These are phyloP conservation scores for Sclerurus mexicanus DNA, from an alignment of 2,113 vertebrate genomes.

Conservation along the genomic window DNA sequence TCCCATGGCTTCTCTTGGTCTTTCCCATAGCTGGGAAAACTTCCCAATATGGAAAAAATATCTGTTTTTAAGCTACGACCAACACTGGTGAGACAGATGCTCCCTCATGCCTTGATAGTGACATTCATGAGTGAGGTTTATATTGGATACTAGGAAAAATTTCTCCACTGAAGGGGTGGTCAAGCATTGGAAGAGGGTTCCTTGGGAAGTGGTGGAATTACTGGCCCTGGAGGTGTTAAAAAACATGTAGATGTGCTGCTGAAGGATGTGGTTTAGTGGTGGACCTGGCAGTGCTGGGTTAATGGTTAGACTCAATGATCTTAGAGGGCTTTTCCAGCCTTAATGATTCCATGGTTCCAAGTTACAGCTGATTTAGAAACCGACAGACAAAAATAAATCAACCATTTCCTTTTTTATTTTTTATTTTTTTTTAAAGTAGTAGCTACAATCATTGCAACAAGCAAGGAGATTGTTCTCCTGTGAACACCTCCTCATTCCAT, in stretches of 20 bases:
- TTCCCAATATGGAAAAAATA: fast-evolving
- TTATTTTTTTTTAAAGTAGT: background rate
- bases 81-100: background rate
- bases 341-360: background rate
- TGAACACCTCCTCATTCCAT: background rate
- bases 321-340: background rate
- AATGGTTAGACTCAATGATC: background rate
- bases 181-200: background rate
- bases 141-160: background rate
- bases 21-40: background rate
- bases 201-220: background rate
- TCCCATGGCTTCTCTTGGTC: background rate
- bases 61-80: background rate
- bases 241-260: background rate
- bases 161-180: background rate
- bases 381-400: background rate
- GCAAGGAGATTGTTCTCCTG: background rate
- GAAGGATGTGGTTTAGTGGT: background rate
- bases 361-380: background rate
- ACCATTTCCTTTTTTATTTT: background rate
- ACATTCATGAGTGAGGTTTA: background rate
- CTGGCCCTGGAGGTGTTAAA: background rate
- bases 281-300: background rate
- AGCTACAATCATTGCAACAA: background rate
- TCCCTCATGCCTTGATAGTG: background rate